Evolutionary conservation across 1,140 invertebrate genomes (phyloP).

Genomic region (Aphidius ervi): DNA sequence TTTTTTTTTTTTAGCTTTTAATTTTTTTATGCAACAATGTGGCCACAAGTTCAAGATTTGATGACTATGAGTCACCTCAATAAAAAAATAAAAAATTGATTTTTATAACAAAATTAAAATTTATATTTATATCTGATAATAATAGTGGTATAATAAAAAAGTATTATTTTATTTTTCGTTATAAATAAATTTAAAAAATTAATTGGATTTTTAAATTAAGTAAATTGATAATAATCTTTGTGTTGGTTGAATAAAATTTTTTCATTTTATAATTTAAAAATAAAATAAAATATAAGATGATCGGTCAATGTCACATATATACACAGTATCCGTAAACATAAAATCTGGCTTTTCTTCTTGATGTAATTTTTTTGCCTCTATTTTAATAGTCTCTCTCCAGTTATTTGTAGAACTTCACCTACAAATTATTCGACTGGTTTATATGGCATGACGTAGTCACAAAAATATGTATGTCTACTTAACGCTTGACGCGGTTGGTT

Average conservation of each 20-base stretch:
- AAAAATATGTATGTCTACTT: slow-evolving; percentile 7
- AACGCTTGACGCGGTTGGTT: no score
- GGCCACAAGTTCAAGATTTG: not conserved
- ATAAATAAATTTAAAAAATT: not conserved
- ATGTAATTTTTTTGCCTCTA: no score
- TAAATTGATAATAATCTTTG: no score
- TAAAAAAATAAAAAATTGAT: not conserved
- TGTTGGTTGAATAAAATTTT: not conserved
- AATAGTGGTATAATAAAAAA: not conserved
- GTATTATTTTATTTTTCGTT: no score
- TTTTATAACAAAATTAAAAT: not conserved
- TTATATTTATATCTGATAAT: not conserved
- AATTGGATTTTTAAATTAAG: no score
- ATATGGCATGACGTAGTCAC: not conserved
- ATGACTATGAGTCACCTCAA: not conserved
- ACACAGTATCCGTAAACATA: not conserved
- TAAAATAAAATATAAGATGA: slow-evolving; percentile 1
- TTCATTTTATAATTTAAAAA: slow-evolving; percentile 1
- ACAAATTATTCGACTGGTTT: no score
- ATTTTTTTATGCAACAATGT: not conserved
- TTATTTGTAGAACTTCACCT: no score
- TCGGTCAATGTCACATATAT: slow-evolving; percentile 14
- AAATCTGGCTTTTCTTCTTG: no score
- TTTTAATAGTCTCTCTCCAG: no score
- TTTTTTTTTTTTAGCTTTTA: not conserved